These are phyloP conservation scores for Boleophthalmus pectinirostris DNA, from an alignment of 2,113 vertebrate species.

Conservation along the genomic window DNA sequence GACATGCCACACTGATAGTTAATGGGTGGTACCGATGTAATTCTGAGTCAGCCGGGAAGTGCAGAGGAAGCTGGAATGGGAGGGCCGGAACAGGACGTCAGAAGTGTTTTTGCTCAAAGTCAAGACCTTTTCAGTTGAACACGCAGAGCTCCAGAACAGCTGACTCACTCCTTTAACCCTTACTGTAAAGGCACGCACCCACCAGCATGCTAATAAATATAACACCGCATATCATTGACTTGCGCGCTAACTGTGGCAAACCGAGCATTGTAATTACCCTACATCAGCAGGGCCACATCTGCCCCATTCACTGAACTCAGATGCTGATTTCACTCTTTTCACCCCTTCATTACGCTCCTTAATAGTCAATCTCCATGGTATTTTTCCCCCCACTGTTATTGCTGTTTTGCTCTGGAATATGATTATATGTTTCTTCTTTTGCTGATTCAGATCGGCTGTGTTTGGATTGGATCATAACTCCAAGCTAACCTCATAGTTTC, in stretches of 20 bases:
- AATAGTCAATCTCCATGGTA: slow-evolving; percentile 62
- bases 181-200: neutral
- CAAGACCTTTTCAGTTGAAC: slow-evolving; percentile 23
- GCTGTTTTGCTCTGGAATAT: slow-evolving; percentile 49
- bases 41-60: slow-evolving; percentile 71
- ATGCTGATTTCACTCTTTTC: slow-evolving; percentile 58
- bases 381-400: slow-evolving; percentile 64
- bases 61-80: slow-evolving; percentile 62
- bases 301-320: slow-evolving; percentile 68
- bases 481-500: slow-evolving; percentile 31
- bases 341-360: slow-evolving; percentile 56
- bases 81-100: slow-evolving; percentile 57
- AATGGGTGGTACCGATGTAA: slow-evolving; percentile 19
- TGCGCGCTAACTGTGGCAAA: slow-evolving; percentile 47
- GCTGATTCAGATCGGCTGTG: slow-evolving; percentile 55
- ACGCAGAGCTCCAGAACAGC: slow-evolving; percentile 25
- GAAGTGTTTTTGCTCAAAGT: slow-evolving; percentile 43
- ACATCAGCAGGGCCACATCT: slow-evolving; percentile 65
- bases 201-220: slow-evolving; percentile 22
- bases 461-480: slow-evolving; percentile 52
- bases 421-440: slow-evolving; percentile 65
- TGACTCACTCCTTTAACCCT: slow-evolving; percentile 9
- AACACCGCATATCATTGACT: slow-evolving; percentile 34
- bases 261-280: slow-evolving; percentile 64
- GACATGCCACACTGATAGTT: neutral